These are phyloP conservation scores for Azemiops feae DNA, from an alignment of 2,113 vertebrate genomes.

Conservation along the genomic window DNA sequence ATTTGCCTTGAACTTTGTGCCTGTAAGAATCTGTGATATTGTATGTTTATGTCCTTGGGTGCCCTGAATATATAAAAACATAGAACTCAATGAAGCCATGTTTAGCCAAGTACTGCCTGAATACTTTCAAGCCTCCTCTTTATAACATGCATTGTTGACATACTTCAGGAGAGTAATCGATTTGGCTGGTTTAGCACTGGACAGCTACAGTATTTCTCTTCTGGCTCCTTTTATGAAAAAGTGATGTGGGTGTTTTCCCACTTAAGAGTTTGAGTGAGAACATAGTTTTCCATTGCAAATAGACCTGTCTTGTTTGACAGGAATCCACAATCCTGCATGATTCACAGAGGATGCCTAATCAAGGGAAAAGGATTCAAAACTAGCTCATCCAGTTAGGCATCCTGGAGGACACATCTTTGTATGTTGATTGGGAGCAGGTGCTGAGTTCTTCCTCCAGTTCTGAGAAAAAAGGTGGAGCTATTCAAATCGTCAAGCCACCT, in stretches of 20 bases:
- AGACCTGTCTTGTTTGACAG: background rate
- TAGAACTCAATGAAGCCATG: background rate
- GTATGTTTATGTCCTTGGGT: background rate
- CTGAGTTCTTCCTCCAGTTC: background rate
- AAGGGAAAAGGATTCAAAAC: slow-evolving; percentile 15
- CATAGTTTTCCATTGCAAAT: background rate
- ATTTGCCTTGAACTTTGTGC: background rate
- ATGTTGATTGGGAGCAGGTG: background rate
- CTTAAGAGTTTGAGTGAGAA: background rate
- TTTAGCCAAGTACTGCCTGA: background rate
- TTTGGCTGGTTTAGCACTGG: background rate
- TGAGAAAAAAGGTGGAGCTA: background rate
- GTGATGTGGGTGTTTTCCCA: background rate
- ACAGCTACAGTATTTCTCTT: background rate
- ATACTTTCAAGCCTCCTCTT: background rate
- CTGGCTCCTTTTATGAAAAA: background rate
- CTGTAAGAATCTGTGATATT: background rate
- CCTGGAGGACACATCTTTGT: background rate
- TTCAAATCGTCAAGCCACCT: background rate
- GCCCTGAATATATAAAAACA: background rate
- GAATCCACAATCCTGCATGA: background rate
- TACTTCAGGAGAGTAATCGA: background rate
- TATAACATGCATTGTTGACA: background rate
- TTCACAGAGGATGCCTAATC: background rate
- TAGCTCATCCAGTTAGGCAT: background rate